Base-by-base conservation (phyloP, 1,140 invertebrate species). In the Hesperophylax magnus region DNA sequence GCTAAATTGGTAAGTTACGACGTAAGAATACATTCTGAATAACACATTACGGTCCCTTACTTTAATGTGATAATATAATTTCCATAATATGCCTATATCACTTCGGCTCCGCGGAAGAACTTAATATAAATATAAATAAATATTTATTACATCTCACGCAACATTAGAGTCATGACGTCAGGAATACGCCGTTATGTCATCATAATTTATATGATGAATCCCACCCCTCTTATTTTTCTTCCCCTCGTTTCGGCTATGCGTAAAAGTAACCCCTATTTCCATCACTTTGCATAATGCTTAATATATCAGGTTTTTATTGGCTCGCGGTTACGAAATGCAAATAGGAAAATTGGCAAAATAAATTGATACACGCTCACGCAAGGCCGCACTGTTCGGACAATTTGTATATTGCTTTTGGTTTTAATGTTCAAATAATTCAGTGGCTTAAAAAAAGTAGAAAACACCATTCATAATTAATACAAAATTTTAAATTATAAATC, bases 301-400 rank as follows among this genome's bases (percentile, higher is more conserved):
- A 71, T 71, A 71, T 71, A 71, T 71, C 67, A 71, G 22, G 53
- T 71, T 71, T 71, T 14, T 71, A 71, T 71, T 71, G 67, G 67
- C 67, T 17, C 53, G 67, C 39, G 67, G 67, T 71, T 71, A 71
- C 67, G 67, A 71, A 71, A 71, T 71, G 67, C 67, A 71, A 71
- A 71, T 71, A 20, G 34, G 39, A 52, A 71, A 71, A 71, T 71
- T 71, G 67, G 67, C 39, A 71, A 71, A 71, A 71, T 71, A 24
- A 71, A 71, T 52, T 71, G 67, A 71, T 52, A 52, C 34, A 14
- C 67, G 67, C 39, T 8, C 31, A 22, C 47, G 67, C 47, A 39
- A 20, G 67, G 67, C 34, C 39, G 22, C 31, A 18, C 67, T 20
- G 20, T 71, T 71, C 4, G 67, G 34, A 71, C 67, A 47, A 5